Evolutionary conservation across 2,888 invertebrate species (phyloP), one percentile per base, ranked within the genome.

Genomic region (Parochlus steinenii): DNA sequence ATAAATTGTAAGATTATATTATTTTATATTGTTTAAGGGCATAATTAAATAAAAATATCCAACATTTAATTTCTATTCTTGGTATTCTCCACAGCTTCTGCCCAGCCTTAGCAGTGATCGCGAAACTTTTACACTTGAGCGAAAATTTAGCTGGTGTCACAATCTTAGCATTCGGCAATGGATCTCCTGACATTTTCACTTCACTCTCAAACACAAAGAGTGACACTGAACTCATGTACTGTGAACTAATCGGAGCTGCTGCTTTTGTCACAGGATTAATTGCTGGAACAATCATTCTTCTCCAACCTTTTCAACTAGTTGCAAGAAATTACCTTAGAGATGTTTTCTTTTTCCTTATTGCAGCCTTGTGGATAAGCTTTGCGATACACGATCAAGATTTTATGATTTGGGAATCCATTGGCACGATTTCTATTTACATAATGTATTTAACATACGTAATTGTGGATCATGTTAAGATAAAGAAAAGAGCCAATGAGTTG

Each of bases 141-240:
- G 65, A 69, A 42, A 65, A 59, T 44, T 56, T 68, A 20, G 67
- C 69, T 6, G 76, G 76, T 3, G 72, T 74, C 6, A 75, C 74
- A n/a, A 61, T 76, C 43, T 49, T 77, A 45, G 74, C 75, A 1
- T 71, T 76, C 49, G 76, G 75, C 14, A 77, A 77, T 49, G 74
- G 74, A 26, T 68, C 74, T 1, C 71, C 76, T 4, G 76, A 77
- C 51, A 62, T 77, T 34, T 74, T 76, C 46, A 67, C 71, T 8
- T 64, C 70, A 10, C 50, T 75, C 14, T 68, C 47, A 2, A 39
- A 46, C 2, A 18, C 68, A 27, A 58, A 64, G 17, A 53, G 49
- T 4, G 51, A 55, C 19, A 51, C 50, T 16, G 52, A 56, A 26
- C 47, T 55, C 31, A 57, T 59, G 46, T 58, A 55, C 46, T 49